Evolutionary conservation across 1,140 invertebrate species (phyloP), one percentile per base, ranked within the genome.

Genomic region (Drosophila yakuba): DNA sequence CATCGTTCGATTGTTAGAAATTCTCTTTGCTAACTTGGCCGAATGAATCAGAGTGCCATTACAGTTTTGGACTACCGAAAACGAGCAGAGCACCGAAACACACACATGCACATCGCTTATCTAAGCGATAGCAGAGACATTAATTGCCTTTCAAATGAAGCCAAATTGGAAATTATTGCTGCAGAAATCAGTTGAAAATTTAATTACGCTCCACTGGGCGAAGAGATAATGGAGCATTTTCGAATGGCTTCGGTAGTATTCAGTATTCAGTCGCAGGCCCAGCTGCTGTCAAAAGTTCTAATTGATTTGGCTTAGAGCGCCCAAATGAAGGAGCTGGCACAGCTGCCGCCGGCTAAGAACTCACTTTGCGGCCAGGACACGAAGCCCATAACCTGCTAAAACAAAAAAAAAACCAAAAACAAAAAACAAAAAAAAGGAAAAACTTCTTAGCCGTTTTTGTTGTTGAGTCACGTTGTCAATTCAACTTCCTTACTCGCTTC

Each of bases 381-480:
- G 36, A 60, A 78, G 79, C 62, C 66, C 59, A 52, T 83, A 78
- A 78, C 64, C 63, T 67, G 69, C 3, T 15, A 8, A 4, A 11
- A 20, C 17, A 45, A 0, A 23, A 25, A 28, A 8, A 23, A n/a
- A 11, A 20, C 17, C 20, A 0, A 23, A 25, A 28, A 8, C 14
- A n/a, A 43, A 43, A 43, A 17, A 15, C 4, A 11, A 80, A 51
- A 80, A 85, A 51, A 78, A 85, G 81, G 74, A n/a, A 32, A 28
- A 39, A 38, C 38, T 39, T 39, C 38, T 12, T 25, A 45, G 35
- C 35, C 43, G 32, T 61, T 69, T 79, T 79, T 73, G 74, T 74
- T 80, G 82, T 75, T 61, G 55, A 86, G 83, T 89, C 83, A 86
- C 84, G 83, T 88, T 86, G 83, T 86, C 84, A 86, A 88, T 86